Conservation (phyloP, 30 jellyfish, hydroid and myxozoan species). For the Catostylus mosaicus region DNA sequence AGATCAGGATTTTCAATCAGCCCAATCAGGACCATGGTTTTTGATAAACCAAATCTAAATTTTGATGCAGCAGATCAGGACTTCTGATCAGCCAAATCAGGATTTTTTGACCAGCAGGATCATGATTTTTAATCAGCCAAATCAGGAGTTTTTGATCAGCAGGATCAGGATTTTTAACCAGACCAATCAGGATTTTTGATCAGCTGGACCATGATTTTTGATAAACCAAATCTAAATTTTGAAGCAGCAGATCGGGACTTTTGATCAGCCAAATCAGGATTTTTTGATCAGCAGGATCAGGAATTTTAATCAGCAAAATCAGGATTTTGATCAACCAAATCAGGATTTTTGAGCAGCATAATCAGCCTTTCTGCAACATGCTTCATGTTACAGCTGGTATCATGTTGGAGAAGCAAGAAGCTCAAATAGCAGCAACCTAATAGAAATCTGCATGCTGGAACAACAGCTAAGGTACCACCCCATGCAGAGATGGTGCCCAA, state of each 20-base stretch:
- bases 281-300: neutral
- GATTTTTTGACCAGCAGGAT: neutral
- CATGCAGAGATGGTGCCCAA: neutral
- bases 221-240: neutral
- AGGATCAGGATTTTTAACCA: constrained; percentile 3
- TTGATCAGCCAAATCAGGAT: neutral
- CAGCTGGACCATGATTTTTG: too few relatives aligned
- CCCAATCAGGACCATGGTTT: neutral
- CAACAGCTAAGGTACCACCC: constrained; percentile 10
- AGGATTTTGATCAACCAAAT: neutral
- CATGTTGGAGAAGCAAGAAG: constrained; percentile 11
- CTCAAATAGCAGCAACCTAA: constrained; percentile 14
- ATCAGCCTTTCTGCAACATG: constrained; percentile 13
- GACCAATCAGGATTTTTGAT: constrained; percentile 3
- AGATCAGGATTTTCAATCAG: constrained; percentile 1
- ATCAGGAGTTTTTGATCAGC: neutral
- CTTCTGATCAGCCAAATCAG: constrained; percentile 10
- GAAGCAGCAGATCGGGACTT: neutral
- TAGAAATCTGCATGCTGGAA: constrained; percentile 17
- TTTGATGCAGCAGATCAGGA: constrained; percentile 3
- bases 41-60: neutral
- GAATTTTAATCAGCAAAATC: neutral
- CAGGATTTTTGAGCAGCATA: constrained; percentile 11
- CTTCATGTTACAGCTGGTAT: constrained; percentile 3
- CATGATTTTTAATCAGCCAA: constrained; percentile 7